phyloP scores from a whole-genome alignment of 2,113 vertebrate species.

The Polypterus bichir region DNA sequence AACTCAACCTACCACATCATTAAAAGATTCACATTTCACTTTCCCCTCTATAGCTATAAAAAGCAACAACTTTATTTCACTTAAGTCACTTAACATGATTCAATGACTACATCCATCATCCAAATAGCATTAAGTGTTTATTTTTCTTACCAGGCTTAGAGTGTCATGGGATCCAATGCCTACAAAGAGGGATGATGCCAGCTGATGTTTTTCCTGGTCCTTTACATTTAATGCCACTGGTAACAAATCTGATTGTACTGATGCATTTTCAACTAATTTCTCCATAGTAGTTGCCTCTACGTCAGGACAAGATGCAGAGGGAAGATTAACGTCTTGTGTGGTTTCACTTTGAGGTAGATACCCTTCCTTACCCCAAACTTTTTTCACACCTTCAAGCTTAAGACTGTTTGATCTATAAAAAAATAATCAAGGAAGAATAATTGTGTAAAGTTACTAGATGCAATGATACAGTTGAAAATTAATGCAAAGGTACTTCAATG shows the following conservation, averaged over 20 bases:
- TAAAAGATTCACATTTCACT: too few relatives aligned
- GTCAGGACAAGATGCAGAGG: constrained; percentile 27
- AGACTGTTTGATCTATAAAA: constrained; percentile 53
- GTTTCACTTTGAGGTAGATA: constrained; percentile 70
- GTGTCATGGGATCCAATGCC: constrained; percentile 63
- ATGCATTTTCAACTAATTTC: constrained; percentile 15
- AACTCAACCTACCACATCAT: too few relatives aligned
- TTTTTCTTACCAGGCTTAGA: constrained; percentile 64
- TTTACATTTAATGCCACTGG: constrained; percentile 31
- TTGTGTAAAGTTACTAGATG: neutral
- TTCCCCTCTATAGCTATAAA: too few relatives aligned
- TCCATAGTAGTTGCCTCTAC: constrained; percentile 32
- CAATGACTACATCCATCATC: too few relatives aligned
- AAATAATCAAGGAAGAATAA: neutral
- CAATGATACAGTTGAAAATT: too few relatives aligned
- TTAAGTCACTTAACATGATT: too few relatives aligned
- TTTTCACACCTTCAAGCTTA: constrained; percentile 75
- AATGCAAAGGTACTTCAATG: neutral
- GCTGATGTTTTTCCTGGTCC: constrained; percentile 67
- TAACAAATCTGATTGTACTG: constrained; percentile 20
- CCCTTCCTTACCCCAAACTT: constrained; percentile 86
- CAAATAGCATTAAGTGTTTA: too few relatives aligned
- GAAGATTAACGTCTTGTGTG: constrained; percentile 26
- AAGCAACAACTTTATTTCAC: too few relatives aligned
- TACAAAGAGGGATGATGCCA: constrained; percentile 79